Percentiles rank a stretch among this genome's conserved stretches.
phyloP scores from a whole-genome alignment of 2,888 invertebrate species.

The Sarcophaga rosellei region DNA sequence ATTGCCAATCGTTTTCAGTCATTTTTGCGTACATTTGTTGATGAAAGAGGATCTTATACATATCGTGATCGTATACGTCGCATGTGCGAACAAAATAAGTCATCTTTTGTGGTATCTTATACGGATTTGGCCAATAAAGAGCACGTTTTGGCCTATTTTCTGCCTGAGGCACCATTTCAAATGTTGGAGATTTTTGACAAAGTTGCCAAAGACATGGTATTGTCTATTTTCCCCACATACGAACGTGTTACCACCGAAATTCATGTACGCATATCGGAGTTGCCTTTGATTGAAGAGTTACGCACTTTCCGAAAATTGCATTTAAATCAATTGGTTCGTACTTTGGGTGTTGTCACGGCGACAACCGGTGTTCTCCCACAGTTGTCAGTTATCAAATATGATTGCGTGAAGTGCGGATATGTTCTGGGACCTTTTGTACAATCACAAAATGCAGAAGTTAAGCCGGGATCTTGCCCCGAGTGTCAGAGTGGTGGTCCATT shows the following conservation, averaged over 20 bases:
- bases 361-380: constrained; percentile 98
- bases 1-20: constrained; percentile 97
- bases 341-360: constrained; percentile 96
- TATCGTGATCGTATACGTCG: constrained; percentile 95
- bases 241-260: constrained; percentile 96
- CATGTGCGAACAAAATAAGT: constrained; percentile 96
- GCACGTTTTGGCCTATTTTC: constrained; percentile 96
- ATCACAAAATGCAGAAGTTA: constrained; percentile 95
- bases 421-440: constrained; percentile 98
- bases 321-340: constrained; percentile 96
- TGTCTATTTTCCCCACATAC: constrained; percentile 97
- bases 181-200: constrained; percentile 98
- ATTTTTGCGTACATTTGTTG: constrained; percentile 94
- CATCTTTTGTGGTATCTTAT: constrained; percentile 96
- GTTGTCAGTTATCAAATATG: constrained; percentile 96
- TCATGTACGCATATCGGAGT: constrained; percentile 95
- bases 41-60: constrained; percentile 92
- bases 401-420: constrained; percentile 97
- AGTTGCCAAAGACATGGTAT: constrained; percentile 95
- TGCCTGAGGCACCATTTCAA: constrained; percentile 98
- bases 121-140: constrained; percentile 94
- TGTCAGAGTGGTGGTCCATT: constrained; percentile 98
- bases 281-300: constrained; percentile 97
- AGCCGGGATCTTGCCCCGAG: constrained; percentile 98
- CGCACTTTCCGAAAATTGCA: constrained; percentile 94